Evolutionary conservation across 2,113 vertebrate species (phyloP), one percentile per base, ranked within the genome.

Genomic region (Gopherus evgoodei): DNA sequence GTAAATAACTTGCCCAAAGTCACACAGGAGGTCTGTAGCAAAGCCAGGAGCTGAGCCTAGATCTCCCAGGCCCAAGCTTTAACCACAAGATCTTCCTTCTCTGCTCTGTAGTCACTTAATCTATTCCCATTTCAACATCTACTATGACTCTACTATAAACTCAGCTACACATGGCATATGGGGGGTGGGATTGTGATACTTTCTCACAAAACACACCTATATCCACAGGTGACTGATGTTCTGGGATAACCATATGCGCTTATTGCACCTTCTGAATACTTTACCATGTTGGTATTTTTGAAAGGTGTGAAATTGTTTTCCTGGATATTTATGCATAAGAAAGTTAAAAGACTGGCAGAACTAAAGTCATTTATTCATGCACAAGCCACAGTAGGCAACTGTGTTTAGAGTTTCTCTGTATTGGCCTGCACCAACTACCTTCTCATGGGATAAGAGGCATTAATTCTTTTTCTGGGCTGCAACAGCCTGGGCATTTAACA

Each of bases 161-260:
- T 95, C 89, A 96, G 31, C 76, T 96, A 81, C 76, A 83, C 89
- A 92, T 95, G 13, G 1, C 92, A 89, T 76, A 97, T 80, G 57
- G 27, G 12, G 12, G 6, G 57, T 49, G 27, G 12, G 65, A 93
- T 84, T 96, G 5, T 90, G 83, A 94, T 95, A 91, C 82, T 97
- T 97, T 94, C 94, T 89, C 84, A 83, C 90, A 89, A 83, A 95
- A 96, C 96, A 94, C 94, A 96, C 93, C 90, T 93, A 94, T 72
- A 19, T 84, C 94, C 90, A 91, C 93, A 35, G 83, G 3, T 47
- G 89, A 86, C 83, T 91, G 93, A 93, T 98, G 94, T 97, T 97
- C 97, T 97, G 96, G 93, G 88, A 86, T n/a, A 96, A 72, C 93
- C 97, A 97, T 97, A 96, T 97, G 93, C 89, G 94, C 95, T 84